Evolutionary conservation across 2,888 invertebrate genomes (phyloP), one percentile per base, ranked within the genome.

Genomic region (Tenthredo amoena): DNA sequence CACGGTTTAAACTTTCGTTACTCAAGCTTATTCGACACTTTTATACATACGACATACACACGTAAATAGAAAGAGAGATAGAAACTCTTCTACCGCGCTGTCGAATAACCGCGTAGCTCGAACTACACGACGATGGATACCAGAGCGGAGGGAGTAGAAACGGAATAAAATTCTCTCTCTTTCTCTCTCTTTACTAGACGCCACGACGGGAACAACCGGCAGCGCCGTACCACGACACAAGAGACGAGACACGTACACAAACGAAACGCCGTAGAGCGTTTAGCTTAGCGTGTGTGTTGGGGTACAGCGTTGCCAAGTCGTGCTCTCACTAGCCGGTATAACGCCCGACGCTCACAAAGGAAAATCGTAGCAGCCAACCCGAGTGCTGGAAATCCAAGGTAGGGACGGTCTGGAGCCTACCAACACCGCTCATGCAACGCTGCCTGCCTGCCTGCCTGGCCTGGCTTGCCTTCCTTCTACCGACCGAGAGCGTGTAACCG

Each of bases 271-370:
- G 86, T 55, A 47, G 84, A 21, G 77, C 62, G 90, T 90, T 89
- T 91, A 89, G 90, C 89, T 89, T 89, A 88, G 88, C 88, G 89
- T 91, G 89, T 90, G 87, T 89, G 89, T 88, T 86, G 85, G 89
- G 88, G 43, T 31, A 91, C 94, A 88, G 89, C 91, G 93, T 93
- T 93, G 94, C 93, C 93, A 91, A 89, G 90, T 90, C 87, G 89
- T 88, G 90, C 91, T 91, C 91, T 91, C 92, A 91, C 92, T 92
- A 91, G 91, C 89, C 89, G 71, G 83, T 83, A 83, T 34, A 50
- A 50, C 71, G 83, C 68, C 83, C 71, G 83, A 83, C 90, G 91
- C 90, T 93, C 93, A 94, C 94, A 94, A 94, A 94, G 94, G 92
- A 93, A 92, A 91, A 91, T 91, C 91, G 89, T 88, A 90, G 83